Evolutionary conservation across 2,113 vertebrate species (phyloP).

Genomic region (Caretta caretta): DNA sequence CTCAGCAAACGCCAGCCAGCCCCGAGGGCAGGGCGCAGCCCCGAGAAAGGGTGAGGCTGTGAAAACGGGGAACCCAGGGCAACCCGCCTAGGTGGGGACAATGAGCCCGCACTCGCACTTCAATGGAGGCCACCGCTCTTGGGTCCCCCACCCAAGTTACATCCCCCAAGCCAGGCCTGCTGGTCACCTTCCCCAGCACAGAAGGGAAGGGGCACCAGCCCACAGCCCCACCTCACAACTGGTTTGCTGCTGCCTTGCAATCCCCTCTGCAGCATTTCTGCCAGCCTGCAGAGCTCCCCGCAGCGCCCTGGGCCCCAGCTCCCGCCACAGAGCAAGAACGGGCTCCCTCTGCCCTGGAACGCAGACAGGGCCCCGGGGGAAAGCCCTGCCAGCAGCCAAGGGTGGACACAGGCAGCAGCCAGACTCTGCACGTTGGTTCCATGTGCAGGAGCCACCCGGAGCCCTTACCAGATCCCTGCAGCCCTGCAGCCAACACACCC

Average conservation of each 20-base stretch:
- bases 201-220: constrained; percentile 6
- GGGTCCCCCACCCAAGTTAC: neutral
- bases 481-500: no score
- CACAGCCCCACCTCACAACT: constrained; percentile 38
- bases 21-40: no score
- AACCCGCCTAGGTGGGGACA: no score
- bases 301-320: neutral
- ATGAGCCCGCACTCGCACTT: no score
- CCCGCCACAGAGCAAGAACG: neutral
- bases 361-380: constrained; percentile 67
- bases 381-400: constrained; percentile 77
- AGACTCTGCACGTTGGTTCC: constrained; percentile 69
- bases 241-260: constrained; percentile 52
- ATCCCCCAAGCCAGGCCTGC: neutral
- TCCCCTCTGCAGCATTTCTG: neutral
- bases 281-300: constrained; percentile 12
- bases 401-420: constrained; percentile 68
- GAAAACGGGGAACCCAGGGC: no score
- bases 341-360: neutral
- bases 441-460: neutral
- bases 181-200: neutral
- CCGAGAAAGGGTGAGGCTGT: no score
- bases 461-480: no score
- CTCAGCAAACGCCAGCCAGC: no score
- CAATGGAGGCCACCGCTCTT: no score